A percentile compares a stretch with the other conserved stretches of the same genome.
These are phyloP conservation scores for Lysandra bellargus DNA, from an alignment of 2,888 invertebrate genomes.

Conservation along the genomic window DNA sequence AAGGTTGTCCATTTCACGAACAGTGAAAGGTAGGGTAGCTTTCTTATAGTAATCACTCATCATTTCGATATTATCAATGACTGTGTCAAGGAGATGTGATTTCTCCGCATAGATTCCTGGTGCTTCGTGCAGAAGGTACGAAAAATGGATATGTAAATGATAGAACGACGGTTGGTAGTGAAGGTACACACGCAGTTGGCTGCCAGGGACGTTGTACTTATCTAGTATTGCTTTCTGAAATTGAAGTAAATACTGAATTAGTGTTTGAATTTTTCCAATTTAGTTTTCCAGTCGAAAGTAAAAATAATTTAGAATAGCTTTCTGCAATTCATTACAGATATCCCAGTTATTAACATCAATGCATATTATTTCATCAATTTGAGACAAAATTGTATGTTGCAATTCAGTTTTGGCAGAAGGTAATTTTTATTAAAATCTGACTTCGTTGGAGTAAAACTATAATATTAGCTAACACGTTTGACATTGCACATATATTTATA, in stretches of 20 bases:
- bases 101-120: constrained; percentile 92
- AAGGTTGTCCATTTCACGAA: constrained; percentile 88
- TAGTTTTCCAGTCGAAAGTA: too few relatives aligned
- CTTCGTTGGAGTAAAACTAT: neutral
- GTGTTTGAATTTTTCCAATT: neutral
- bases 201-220: constrained; percentile 85
- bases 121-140: constrained; percentile 88
- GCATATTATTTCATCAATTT: neutral
- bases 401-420: neutral
- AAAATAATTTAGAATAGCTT: too few relatives aligned
- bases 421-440: neutral
- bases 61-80: constrained; percentile 94
- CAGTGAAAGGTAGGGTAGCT: constrained; percentile 89
- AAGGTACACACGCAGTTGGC: constrained; percentile 90
- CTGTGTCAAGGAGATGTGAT: constrained; percentile 91
- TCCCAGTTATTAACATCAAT: too few relatives aligned
- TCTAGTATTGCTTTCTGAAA: constrained; percentile 85
- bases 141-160: constrained; percentile 97
- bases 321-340: too few relatives aligned
- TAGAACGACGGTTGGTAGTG: constrained; percentile 99
- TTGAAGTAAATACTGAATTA: constrained; percentile 28
- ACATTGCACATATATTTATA: too few relatives aligned
- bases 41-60: constrained; percentile 91
- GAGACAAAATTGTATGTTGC: neutral
- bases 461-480: neutral